These are phyloP conservation scores for Phlogophora meticulosa DNA, from an alignment of 2,888 invertebrate species.

Conservation along the genomic window DNA sequence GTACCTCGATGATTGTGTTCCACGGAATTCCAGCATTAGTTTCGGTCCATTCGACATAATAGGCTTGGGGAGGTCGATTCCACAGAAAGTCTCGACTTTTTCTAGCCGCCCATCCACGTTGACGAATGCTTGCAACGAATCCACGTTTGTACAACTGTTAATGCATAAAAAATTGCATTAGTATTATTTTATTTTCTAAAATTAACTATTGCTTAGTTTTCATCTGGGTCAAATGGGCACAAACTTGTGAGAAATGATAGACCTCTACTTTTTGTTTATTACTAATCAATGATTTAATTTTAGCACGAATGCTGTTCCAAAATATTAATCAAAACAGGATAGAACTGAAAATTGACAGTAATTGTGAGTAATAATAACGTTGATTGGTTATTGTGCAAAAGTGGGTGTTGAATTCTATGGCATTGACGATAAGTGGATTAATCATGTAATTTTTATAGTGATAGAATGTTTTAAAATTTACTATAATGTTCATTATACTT, in stretches of 20 bases:
- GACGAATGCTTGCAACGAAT: constrained; percentile 95
- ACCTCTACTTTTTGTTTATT: no score
- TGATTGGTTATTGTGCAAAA: no score
- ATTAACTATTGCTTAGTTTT: background rate
- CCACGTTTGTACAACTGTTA: constrained; percentile 94
- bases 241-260: no score
- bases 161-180: constrained; percentile 43
- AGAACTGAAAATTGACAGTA: no score
- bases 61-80: constrained; percentile 95
- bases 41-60: constrained; percentile 98
- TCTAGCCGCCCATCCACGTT: constrained; percentile 96
- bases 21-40: constrained; percentile 96
- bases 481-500: constrained; percentile 76
- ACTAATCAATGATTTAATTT: no score
- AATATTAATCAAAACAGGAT: no score
- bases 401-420: no score
- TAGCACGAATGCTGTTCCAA: no score
- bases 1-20: constrained; percentile 94
- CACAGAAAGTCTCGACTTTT: constrained; percentile 97
- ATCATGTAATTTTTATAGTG: background rate
- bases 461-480: background rate
- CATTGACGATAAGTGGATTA: no score
- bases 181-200: background rate
- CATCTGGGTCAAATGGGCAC: constrained; percentile 8
- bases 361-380: no score